Base-by-base conservation (phyloP, 2,797 vertebrate genomes). In the Telmatherina bonti region DNA sequence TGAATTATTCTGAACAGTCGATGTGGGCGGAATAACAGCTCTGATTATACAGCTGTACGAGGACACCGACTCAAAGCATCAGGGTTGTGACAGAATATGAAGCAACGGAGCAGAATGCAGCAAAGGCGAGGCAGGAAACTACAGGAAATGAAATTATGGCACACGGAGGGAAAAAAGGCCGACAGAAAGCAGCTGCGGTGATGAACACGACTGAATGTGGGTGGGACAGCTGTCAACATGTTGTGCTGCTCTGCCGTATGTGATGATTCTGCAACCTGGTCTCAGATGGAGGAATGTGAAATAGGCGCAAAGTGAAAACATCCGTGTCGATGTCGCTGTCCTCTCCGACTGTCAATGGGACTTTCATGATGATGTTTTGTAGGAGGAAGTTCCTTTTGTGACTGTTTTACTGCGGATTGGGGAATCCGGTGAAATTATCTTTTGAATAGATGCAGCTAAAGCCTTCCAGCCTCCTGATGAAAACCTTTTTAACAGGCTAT, bases 1-100 rank as follows among this genome's bases (percentile, higher is more conserved):
- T 88, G 80, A 89, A 86, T 91, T 73, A 90, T 91, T 87, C 70
- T 84, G 41, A 74, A 58, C 67, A 47, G 61, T 55, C 29, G 58
- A 30, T 70, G 64, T 47, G 36, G 62, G 47, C 26, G 63, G 58
- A 65, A 73, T 74, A 81, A 76, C 69, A 61, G 59, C n/a, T 75
- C 54, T 78, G 63, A 76, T 72, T 68, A 62, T 72, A 33, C 43
- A 72, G 29, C 61, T 29, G 45, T 59, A 49, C 11, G 36, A 77
- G 54, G 57, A 63, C 53, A 54, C 26, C 31, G 69, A 63, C 55
- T 65, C 27, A 64, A 47, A 84, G 72, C 84, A 74, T 84, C 72
- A 70, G 51, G 69, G 55, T 71, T 45, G 69, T 71, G 72, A 55
- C 49, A 76, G 70, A 54, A 67, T 6, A 56, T 31, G 54, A 58